Evolutionary conservation across 1,140 invertebrate genomes (phyloP), one percentile per base, ranked within the genome.

Genomic region (Acromyrmex charruanus): DNA sequence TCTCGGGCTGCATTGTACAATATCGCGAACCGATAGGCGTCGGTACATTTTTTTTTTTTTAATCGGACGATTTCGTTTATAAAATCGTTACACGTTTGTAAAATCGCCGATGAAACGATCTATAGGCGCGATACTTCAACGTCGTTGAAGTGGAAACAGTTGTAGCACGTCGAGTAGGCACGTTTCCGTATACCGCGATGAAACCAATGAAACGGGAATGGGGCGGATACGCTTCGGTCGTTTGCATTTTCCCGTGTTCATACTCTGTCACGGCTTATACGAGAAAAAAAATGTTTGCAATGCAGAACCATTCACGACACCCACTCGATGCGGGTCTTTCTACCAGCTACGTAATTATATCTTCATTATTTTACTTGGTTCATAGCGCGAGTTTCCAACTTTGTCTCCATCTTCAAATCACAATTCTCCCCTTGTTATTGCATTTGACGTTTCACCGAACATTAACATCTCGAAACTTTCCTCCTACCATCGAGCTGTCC

Each of bases 101-200:
- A 90, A 90, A 90, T 90, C 89, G 82, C 80, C 61, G 51, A 65
- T 69, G 61, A 89, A 90, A 89, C 86, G 79, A 89, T 87, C 85
- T 74, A 88, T 84, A 88, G 86, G 75, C 77, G 89, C 86, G 80
- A 80, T 90, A 84, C 87, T 89, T 72, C 63, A 49, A 61, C 63
- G 63, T 77, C 75, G 74, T 90, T 90, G 88, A 81, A 90, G 88
- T 90, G 89, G 80, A 90, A 90, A 87, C 86, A 74, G 69, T 85
- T 85, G 88, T 81, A 87, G 74, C 55, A 61, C 69, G 68, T 90
- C 69, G 89, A 90, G 87, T 77, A 87, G 75, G 25, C 88, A 72
- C 77, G 89, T 90, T 90, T 80, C 86, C 86, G 85, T 90, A 89
- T 25, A 59, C 88, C 77, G 59, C 72, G 77, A 68, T 88, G 88